Conservation (phyloP, 1,140 invertebrate species). For the Dreissena rostriformis region DNA sequence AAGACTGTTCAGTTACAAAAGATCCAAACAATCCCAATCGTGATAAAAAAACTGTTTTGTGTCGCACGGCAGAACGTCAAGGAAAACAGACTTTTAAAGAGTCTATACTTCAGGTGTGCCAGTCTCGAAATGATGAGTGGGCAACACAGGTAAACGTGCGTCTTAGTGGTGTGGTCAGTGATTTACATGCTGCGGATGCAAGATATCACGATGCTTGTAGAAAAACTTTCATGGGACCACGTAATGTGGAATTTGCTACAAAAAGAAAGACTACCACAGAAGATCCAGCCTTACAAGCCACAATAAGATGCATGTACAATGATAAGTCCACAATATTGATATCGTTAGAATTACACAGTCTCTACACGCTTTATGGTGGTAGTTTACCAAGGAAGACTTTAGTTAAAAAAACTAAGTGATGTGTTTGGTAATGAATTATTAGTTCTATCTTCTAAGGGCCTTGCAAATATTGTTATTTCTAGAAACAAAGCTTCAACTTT, state of each 20-base stretch:
- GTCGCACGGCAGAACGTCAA: not conserved
- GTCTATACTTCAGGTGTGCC: slow-evolving; percentile 14
- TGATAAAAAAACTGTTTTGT: slow-evolving; percentile 10
- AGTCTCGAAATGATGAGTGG: not conserved
- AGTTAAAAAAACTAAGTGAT: slow-evolving; percentile 9
- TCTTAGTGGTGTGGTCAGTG: slow-evolving; percentile 30
- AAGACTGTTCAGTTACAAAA: not conserved
- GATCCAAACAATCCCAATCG: slow-evolving; percentile 22
- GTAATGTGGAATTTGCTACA: slow-evolving; percentile 7
- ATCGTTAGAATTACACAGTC: slow-evolving; percentile 28
- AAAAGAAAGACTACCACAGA: not conserved
- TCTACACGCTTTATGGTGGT: slow-evolving; percentile 14
- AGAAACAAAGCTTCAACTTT: slow-evolving; percentile 24
- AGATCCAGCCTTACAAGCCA: slow-evolving; percentile 1
- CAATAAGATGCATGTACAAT: not conserved
- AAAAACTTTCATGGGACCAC: slow-evolving; percentile 7
- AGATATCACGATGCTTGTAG: slow-evolving; percentile 46
- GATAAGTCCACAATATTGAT: slow-evolving; percentile 30
- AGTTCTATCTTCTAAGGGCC: slow-evolving; percentile 27
- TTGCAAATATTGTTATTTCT: slow-evolving; percentile 53
- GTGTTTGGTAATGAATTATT: slow-evolving; percentile 40
- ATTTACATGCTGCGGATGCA: slow-evolving; percentile 48
- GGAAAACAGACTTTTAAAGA: slow-evolving; percentile 17
- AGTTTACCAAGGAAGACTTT: not conserved
- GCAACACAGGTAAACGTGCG: not conserved